These are phyloP conservation scores for Vimba vimba DNA, from an alignment of 2,113 vertebrate species.

Conservation along the genomic window DNA sequence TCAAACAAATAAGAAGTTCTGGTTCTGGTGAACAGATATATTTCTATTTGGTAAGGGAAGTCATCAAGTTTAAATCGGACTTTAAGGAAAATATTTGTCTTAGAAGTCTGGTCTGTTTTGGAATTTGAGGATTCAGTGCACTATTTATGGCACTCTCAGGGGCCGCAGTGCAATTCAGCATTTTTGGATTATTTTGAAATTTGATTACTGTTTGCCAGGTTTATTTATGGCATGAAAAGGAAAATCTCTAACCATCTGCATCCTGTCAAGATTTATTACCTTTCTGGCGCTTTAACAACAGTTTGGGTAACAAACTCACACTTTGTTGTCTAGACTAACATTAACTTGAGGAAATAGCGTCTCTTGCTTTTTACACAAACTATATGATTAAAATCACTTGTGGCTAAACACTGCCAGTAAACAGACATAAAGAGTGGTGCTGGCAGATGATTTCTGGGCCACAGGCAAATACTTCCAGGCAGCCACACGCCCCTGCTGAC, in stretches of 20 bases:
- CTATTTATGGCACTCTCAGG: not conserved
- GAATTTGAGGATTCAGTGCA: not conserved
- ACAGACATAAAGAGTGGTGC: conserved; percentile 32
- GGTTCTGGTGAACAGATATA: not conserved
- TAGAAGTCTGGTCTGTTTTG: not conserved
- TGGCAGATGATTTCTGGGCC: not conserved
- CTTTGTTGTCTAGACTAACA: conserved; percentile 45
- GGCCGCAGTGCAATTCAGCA: not conserved
- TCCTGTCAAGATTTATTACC: conserved; percentile 32
- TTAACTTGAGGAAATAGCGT: conserved; percentile 14
- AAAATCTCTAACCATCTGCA: conserved; percentile 29
- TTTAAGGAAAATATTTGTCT: not conserved
- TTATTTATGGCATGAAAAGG: not conserved
- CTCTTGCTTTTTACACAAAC: not conserved
- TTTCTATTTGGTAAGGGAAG: not conserved
- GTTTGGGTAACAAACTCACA: conserved; percentile 27
- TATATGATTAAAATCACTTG: conserved; percentile 46
- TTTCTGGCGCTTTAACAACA: conserved; percentile 40
- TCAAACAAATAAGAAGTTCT: not conserved
- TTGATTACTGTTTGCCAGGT: not conserved
- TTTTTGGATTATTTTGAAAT: not conserved
- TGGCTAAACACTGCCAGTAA: conserved; percentile 57
- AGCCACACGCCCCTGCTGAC: conserved; percentile 42
- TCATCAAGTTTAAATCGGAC: not conserved
- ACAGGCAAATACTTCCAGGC: conserved; percentile 28